phyloP scores from a whole-genome alignment of 1,140 invertebrate genomes.

The Drosophila dunni region DNA sequence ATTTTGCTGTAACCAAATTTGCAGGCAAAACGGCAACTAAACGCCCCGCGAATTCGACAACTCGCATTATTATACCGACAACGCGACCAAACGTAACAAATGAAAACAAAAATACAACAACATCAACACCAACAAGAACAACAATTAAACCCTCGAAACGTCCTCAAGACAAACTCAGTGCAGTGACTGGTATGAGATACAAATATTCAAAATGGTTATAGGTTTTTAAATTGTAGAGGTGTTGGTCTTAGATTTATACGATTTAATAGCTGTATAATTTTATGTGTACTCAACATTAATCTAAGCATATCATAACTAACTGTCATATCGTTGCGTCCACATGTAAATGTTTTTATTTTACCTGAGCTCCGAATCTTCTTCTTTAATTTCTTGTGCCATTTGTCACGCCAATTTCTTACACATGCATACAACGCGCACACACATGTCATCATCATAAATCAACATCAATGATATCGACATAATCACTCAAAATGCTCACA shows the following conservation, averaged over 20 bases:
- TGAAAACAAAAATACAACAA: background rate
- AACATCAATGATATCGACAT: conserved; percentile 83
- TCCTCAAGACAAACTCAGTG: conserved; percentile 54
- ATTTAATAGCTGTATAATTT: background rate
- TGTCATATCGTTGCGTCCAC: conserved; percentile 20
- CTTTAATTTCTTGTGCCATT: conserved; percentile 54
- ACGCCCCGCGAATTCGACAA: background rate
- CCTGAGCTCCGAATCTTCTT: conserved; percentile 28
- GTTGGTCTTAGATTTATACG: conserved; percentile 16
- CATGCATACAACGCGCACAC: conserved; percentile 34
- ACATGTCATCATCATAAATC: conserved; percentile 77
- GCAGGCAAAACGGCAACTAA: background rate
- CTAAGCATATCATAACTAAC: conserved; percentile 11
- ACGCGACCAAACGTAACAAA: background rate
- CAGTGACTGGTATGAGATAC: conserved; percentile 56
- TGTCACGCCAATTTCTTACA: conserved; percentile 51
- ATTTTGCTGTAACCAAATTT: too few species aligned
- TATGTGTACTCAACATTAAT: conserved; percentile 2
- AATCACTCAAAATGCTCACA: conserved; percentile 75
- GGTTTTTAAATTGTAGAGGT: conserved; percentile 23
- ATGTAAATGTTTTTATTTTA: conserved; percentile 28
- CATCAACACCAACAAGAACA: background rate
- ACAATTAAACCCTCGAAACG: conserved; percentile 19
- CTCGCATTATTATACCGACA: background rate
- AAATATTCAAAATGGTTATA: conserved; percentile 2